Evolutionary conservation across 1,140 invertebrate species (phyloP), one percentile per base, ranked within the genome.

Genomic region (Apolygus lucorum): DNA sequence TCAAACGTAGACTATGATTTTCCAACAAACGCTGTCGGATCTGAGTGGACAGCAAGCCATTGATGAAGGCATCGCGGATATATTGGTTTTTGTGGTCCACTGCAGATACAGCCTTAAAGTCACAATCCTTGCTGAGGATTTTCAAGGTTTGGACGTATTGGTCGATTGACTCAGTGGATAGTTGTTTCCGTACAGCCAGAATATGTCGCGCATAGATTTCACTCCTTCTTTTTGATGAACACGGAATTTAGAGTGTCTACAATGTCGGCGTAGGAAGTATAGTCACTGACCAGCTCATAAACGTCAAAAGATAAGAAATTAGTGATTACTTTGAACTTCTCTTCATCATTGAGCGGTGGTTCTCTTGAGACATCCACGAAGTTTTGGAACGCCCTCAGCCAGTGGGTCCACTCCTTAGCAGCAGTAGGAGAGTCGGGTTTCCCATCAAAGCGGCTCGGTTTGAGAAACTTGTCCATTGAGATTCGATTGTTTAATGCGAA

Each of bases 21-120:
- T 52, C 64, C 25, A 71, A 34, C 2, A 71, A 2, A 1, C 70
- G 4, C 52, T 70, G 63, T 29, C 63, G 21, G 4, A 67, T 67
- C 11, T 21, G 22, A 21, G 70, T 1, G 21, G 64, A 71, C 17
- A 29, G 2, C 24, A 71, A 25, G 2, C 70, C 70, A 22, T 13
- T 62, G 2, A 71, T 71, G 26, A 71, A 71, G 2, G 52, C n/a
- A 22, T 62, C 54, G 4, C 54, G 8, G 24, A 62, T 62, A 25
- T 62, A 22, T 11, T n/a, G 8, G 24, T 62, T 62, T 25, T 62
- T 62, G 54, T 62, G 8, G 14, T 62, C 8, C 22, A 11, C 22
- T n/a, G 54, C 54, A n/a, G 14, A n/a, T 11, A 62, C 22, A 22
- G 54, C 54, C 24, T 62, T 62, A 8, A 62, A 62, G 22, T 62